These are phyloP conservation scores for Melolontha melolontha DNA, from an alignment of 2,888 invertebrate genomes.

Conservation along the genomic window DNA sequence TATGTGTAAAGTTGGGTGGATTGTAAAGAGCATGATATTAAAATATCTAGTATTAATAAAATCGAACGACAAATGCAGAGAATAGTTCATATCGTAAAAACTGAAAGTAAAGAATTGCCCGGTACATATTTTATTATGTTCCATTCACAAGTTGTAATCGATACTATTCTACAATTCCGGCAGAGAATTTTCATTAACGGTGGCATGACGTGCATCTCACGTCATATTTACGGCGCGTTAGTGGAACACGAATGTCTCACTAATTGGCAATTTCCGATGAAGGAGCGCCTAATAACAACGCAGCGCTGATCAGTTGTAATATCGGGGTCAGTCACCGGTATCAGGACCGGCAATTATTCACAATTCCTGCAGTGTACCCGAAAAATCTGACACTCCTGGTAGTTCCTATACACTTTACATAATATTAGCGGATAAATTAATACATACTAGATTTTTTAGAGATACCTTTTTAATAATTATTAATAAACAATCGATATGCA, in stretches of 20 bases:
- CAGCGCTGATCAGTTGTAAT: slow-evolving; percentile 48
- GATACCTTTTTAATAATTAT: too few relatives aligned
- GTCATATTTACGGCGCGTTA: slow-evolving; percentile 41
- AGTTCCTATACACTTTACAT: too few relatives aligned
- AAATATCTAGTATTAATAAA: too few relatives aligned
- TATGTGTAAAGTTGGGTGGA: too few relatives aligned
- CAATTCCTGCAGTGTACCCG: not conserved
- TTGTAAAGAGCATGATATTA: too few relatives aligned
- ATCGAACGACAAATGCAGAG: too few relatives aligned
- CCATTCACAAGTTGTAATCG: slow-evolving; percentile 32
- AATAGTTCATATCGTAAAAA: not conserved
- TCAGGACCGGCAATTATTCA: slow-evolving; percentile 3
- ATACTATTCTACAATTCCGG: slow-evolving; percentile 11
- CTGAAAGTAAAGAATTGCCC: slow-evolving; percentile 8
- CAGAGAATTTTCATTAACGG: slow-evolving; percentile 38
- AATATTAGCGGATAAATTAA: too few relatives aligned
- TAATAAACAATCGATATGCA: too few relatives aligned
- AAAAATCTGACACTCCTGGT: slow-evolving; percentile 11
- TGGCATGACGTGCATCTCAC: slow-evolving; percentile 41
- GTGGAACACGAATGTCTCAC: slow-evolving; percentile 51
- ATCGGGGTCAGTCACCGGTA: slow-evolving; percentile 54
- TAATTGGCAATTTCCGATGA: slow-evolving; percentile 60
- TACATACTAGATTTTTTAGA: too few relatives aligned
- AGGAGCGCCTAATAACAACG: slow-evolving; percentile 57
- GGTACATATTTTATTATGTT: slow-evolving; percentile 18